A percentile compares a stretch with the other conserved stretches of the same genome.
Evolutionary conservation across 2,888 invertebrate species (phyloP).

Genomic region (Caenorhabditis japonica): DNA sequence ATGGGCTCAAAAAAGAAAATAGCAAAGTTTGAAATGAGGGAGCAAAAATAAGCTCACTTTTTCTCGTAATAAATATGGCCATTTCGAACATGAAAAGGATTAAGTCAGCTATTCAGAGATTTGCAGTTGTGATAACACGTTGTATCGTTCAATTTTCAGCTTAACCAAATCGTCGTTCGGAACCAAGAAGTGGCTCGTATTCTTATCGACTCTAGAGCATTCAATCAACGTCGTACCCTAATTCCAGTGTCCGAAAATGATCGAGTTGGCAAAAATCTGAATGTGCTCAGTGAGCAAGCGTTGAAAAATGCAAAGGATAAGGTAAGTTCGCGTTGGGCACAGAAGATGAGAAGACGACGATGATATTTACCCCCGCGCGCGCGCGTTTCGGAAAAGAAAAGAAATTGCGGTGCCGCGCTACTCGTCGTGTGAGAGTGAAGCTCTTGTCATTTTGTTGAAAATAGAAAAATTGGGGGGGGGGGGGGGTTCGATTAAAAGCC

Average conservation of each 20-base stretch:
- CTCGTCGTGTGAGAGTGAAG: too few relatives aligned
- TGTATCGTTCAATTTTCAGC: too few relatives aligned
- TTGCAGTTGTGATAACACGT: too few relatives aligned
- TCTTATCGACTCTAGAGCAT: slow-evolving; percentile 86
- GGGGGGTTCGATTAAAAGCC: too few relatives aligned
- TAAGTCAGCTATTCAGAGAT: too few relatives aligned
- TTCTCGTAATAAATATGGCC: neutral
- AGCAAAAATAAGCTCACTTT: neutral
- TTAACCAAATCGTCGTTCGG: slow-evolving; percentile 92
- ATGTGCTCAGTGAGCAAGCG: neutral
- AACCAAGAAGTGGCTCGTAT: slow-evolving; percentile 88
- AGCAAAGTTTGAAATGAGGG: neutral
- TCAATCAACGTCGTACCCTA: slow-evolving; percentile 78
- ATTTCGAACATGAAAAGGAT: neutral
- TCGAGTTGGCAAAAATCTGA: neutral
- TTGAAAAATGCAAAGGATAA: neutral
- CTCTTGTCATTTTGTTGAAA: too few relatives aligned
- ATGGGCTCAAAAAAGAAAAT: neutral
- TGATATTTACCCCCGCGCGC: slow-evolving; percentile 4
- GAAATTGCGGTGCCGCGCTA: neutral
- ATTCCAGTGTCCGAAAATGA: slow-evolving; percentile 59
- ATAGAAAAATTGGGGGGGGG: too few relatives aligned
- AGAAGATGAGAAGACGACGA: neutral
- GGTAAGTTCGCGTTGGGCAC: slow-evolving; percentile 16
- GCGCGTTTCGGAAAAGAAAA: slow-evolving; percentile 5